A percentile compares a stretch with the other conserved stretches of the same genome.
Conservation (phyloP, 2,797 vertebrate genomes). For the Peromyscus melanophrys region DNA sequence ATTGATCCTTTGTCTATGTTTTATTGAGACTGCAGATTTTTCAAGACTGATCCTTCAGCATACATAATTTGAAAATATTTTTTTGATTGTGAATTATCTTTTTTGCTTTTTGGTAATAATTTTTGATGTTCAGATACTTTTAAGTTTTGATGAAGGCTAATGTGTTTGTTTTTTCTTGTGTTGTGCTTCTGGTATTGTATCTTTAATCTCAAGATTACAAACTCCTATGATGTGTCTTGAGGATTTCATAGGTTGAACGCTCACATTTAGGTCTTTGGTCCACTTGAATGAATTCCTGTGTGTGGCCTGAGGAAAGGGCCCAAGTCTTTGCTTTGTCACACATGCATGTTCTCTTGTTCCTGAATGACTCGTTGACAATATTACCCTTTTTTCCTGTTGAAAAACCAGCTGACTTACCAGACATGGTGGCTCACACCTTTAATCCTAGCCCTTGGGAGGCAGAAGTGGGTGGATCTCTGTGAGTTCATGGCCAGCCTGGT, state of each 20-base stretch:
- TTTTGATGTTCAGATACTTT: background rate
- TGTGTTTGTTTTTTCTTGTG: background rate
- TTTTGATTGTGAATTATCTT: background rate
- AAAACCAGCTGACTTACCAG: background rate
- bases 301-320: background rate
- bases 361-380: background rate
- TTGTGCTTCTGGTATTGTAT: background rate
- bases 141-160: background rate
- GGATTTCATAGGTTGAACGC: background rate
- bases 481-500: background rate
- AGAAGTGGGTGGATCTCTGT: background rate
- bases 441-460: background rate
- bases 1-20: background rate
- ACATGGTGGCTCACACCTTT: background rate
- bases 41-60: background rate
- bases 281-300: background rate
- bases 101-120: background rate
- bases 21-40: background rate
- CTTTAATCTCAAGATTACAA: background rate
- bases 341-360: background rate
- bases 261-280: background rate
- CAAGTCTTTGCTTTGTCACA: background rate
- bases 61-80: background rate
- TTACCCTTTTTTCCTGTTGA: background rate
- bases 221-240: background rate